Percentiles rank a stretch among this genome's conserved stretches.
These are phyloP conservation scores for Allenopithecus nigroviridis DNA, from an alignment of 2,797 vertebrate species.

Conservation along the genomic window DNA sequence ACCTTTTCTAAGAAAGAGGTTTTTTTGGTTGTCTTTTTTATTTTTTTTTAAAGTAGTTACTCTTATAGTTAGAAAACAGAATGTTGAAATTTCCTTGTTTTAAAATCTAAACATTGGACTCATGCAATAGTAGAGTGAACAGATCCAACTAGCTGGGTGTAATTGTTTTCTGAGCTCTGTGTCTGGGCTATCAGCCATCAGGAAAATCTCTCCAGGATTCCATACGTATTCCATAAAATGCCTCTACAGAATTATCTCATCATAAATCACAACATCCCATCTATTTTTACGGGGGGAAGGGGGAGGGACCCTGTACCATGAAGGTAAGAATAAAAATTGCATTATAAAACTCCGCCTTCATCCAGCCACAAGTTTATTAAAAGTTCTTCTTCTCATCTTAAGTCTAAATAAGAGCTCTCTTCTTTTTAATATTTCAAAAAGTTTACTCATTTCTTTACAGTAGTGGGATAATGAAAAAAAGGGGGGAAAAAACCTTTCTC, in stretches of 20 bases:
- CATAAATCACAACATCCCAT: not conserved
- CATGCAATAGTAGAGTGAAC: not conserved
- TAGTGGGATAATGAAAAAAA: not conserved
- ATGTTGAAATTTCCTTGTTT: not conserved
- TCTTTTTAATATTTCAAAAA: conserved; percentile 1
- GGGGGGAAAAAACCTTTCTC: not conserved
- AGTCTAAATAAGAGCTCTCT: conserved; percentile 30
- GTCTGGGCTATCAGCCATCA: conserved; percentile 9
- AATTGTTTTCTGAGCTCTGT: not conserved
- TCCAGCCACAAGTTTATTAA: not conserved
- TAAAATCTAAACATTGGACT: not conserved
- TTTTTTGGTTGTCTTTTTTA: not conserved
- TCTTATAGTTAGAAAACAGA: not conserved
- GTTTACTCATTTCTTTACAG: not conserved
- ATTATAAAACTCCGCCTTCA: not conserved
- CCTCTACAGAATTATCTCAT: not conserved
- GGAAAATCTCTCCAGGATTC: not conserved
- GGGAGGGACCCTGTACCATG: not conserved
- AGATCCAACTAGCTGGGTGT: not conserved
- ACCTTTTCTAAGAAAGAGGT: not conserved
- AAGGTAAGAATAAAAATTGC: conserved; percentile 5
- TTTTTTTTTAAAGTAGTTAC: not conserved
- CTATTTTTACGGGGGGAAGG: not conserved
- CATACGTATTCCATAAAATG: not conserved
- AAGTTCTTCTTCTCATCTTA: conserved; percentile 23